Evolutionary conservation across 2,113 vertebrate genomes (phyloP), one percentile per base, ranked within the genome.

Genomic region (Odocoileus hemionus): DNA sequence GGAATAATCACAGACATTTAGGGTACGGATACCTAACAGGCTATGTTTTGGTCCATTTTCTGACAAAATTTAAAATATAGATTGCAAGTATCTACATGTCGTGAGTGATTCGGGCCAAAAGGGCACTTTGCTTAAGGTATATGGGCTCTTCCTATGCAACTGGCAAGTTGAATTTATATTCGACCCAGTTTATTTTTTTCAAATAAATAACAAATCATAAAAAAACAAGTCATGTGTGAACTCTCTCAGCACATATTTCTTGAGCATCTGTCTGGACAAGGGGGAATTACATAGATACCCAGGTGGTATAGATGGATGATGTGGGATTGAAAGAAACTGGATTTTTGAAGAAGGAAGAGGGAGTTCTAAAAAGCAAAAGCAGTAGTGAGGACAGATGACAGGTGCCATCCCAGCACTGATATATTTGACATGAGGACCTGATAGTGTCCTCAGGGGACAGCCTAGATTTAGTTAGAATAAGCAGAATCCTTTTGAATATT

Each of bases 1-100:
- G 52, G 7, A 91, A 98, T 61, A 95, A 76, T 54, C 74, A 70
- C 70, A 90, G 84, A 89, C 61, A 91, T 86, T 95, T 89, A 57
- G 78, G 50, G 13, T 55, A 89, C 36, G 78, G 28, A 80, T 91
- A 92, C 50, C 70, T 79, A 90, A 84, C 45, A 94, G 57, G 17
- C 2, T 45, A 54, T 11, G 36, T 43, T 70, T 96, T 55, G 82
- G 57, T 78, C 6, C 7, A 13, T 91, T 96, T 95, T 47, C 83
- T 96, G 45, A 95, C 30, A 91, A 89, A 96, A 89, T 52, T n/a
- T 84, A 88, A 23, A 80, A 43, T n/a, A 82, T 50, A 67, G 54
- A 80, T 47, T 50, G 19, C 36, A 96, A 94, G 60, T 78, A 58
- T 39, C 17, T 86, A 88, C 70, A 64, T 55, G 16, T 1, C 12